Conservation (phyloP, 2,113 vertebrate species). For the Xerus inauris region DNA sequence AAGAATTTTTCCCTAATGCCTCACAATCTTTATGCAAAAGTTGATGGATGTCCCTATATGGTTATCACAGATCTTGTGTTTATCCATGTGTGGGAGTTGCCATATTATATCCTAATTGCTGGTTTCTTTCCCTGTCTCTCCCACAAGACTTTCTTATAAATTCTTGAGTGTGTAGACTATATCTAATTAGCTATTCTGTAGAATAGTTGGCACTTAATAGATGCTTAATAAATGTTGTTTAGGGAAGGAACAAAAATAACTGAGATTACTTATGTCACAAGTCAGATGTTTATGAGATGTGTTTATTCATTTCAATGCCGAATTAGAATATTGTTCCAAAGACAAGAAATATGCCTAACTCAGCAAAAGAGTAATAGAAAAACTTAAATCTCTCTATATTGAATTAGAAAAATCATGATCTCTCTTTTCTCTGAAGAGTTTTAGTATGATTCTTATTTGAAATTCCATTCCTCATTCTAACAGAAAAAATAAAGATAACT, state of each 20-base stretch:
- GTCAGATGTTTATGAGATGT: neutral
- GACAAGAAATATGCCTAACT: neutral
- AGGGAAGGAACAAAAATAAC: slow-evolving; percentile 32
- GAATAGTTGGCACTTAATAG: neutral
- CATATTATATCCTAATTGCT: neutral
- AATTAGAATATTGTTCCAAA: slow-evolving; percentile 3
- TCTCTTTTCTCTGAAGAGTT: neutral
- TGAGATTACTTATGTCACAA: neutral
- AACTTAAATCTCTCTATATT: neutral
- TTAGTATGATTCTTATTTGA: slow-evolving; percentile 29
- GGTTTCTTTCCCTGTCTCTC: neutral
- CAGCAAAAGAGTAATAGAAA: slow-evolving; percentile 3
- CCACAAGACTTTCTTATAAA: neutral
- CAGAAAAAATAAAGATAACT: neutral
- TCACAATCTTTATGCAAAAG: neutral
- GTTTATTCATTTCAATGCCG: slow-evolving; percentile 1
- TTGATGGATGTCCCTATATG: neutral
- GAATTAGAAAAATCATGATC: neutral
- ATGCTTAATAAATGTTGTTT: neutral
- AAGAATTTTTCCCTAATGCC: neutral
- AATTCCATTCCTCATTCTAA: neutral
- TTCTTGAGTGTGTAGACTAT: neutral
- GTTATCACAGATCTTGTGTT: neutral
- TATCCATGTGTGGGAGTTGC: neutral
- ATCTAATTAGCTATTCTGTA: neutral